Base-by-base conservation (phyloP, 2,113 vertebrate genomes). In the Empidonax alnorum region DNA sequence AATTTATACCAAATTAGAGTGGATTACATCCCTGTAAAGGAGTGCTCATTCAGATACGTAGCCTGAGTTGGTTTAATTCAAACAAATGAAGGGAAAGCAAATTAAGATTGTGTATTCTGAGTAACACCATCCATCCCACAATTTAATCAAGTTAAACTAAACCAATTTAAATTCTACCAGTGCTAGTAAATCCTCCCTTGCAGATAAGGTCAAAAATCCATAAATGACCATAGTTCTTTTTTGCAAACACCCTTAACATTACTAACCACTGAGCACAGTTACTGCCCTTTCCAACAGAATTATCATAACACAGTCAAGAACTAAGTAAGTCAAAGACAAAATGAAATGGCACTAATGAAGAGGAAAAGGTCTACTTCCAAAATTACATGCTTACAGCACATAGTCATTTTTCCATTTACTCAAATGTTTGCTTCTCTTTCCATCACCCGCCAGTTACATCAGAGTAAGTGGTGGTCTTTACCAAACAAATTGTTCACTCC, bases 101-200 rank as follows among this genome's bases (percentile, higher is more conserved):
- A 95, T 80, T 69, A 85, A 93, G 67, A 28, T 24, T 58, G 21
- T 3, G 3, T 85, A 44, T 66, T 87, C 35, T 33, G 33, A 83
- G 50, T 58, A 91, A 84, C 30, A 86, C 62, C 4, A 4, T 71
- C 50, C 67, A 93, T 31, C 22, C 31, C 50, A 30, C 31, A 84
- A 91, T 80, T 74, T 63, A 90, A 90, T 88, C 75, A 93, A 71
- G 55, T 59, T 66, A 46, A 93, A 84, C 41, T 77, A 93, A 91
- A 83, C 59, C 25, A 69, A 77, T 80, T 83, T 39, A 73, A 58
- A 85, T 83, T 83, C 55, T 90, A 33, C 28, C 0, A 0, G 18
- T 61, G 35, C 47, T 52, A 37, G 69, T 58, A 84, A 84, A 84
- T 82, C 76, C 49, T 72, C 12, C 17, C 44, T 46, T 76, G 30